Evolutionary conservation across 2,113 vertebrate species (phyloP).

Genomic region (Baryphthengus martii): DNA sequence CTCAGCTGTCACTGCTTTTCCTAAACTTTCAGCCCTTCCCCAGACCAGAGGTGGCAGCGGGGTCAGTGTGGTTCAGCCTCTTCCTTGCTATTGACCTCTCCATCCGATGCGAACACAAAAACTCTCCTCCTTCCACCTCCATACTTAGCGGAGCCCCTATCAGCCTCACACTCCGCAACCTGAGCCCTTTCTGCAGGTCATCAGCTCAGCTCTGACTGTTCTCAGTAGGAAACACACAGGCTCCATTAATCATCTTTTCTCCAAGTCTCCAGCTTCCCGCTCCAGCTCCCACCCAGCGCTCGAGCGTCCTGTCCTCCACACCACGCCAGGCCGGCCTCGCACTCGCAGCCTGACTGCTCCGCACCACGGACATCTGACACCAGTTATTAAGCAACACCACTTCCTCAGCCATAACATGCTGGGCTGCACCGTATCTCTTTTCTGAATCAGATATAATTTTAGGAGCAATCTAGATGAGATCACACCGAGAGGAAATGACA

Average conservation of each 20-base stretch:
- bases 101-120: neutral
- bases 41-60: neutral
- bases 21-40: neutral
- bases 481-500: neutral
- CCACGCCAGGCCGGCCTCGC: neutral
- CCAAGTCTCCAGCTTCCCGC: neutral
- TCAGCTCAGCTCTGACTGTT: neutral
- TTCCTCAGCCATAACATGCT: rapidly evolving
- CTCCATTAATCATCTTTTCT: conserved; percentile 19
- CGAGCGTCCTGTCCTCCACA: neutral
- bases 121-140: neutral
- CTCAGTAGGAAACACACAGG: neutral
- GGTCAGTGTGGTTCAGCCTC: neutral
- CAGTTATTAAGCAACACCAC: neutral
- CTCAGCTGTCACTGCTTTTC: neutral
- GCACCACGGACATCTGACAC: neutral
- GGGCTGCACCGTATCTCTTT: neutral
- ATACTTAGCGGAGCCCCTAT: rapidly evolving
- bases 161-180: neutral
- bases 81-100: neutral
- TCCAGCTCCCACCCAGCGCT: neutral
- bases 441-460: neutral
- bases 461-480: neutral
- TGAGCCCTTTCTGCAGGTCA: neutral
- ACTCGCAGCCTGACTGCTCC: neutral